phyloP scores from a whole-genome alignment of 2,888 invertebrate species.

The Sphaerophoria taeniata region DNA sequence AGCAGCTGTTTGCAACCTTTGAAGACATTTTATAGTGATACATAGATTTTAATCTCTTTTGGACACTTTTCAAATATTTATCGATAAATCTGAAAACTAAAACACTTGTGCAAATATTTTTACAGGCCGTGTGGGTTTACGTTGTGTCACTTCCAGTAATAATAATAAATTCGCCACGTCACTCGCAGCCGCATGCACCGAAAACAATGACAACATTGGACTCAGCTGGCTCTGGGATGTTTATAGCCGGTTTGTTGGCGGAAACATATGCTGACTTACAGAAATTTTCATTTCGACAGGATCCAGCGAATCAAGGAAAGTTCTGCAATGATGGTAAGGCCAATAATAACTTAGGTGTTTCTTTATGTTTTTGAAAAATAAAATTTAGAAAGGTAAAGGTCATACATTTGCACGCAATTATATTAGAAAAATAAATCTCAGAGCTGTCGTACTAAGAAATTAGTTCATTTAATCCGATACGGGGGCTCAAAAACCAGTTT shows the following conservation, averaged over 20 bases:
- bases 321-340: constrained; percentile 94
- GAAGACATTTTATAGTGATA: not conserved
- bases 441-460: too few species aligned
- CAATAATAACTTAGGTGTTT: not conserved
- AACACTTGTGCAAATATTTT: constrained; percentile 48
- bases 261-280: constrained; percentile 97
- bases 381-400: too few species aligned
- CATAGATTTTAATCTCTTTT: not conserved
- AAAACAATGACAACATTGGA: constrained; percentile 94
- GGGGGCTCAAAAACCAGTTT: too few species aligned
- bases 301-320: constrained; percentile 94
- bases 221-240: constrained; percentile 92
- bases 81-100: not conserved
- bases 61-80: not conserved
- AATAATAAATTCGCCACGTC: constrained; percentile 93
- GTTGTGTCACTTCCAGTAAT: constrained; percentile 96
- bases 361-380: not conserved
- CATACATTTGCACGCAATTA: too few species aligned
- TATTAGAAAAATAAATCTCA: too few species aligned
- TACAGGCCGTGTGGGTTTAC: constrained; percentile 95
- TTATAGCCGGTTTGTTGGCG: constrained; percentile 91
- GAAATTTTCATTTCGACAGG: constrained; percentile 95
- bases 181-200: constrained; percentile 89
- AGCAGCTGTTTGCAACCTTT: not conserved
- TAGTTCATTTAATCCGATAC: too few species aligned